A percentile compares a stretch with the other conserved stretches of the same genome.
Conservation (phyloP, 2,888 invertebrate genomes). For the Papilio gigon region DNA sequence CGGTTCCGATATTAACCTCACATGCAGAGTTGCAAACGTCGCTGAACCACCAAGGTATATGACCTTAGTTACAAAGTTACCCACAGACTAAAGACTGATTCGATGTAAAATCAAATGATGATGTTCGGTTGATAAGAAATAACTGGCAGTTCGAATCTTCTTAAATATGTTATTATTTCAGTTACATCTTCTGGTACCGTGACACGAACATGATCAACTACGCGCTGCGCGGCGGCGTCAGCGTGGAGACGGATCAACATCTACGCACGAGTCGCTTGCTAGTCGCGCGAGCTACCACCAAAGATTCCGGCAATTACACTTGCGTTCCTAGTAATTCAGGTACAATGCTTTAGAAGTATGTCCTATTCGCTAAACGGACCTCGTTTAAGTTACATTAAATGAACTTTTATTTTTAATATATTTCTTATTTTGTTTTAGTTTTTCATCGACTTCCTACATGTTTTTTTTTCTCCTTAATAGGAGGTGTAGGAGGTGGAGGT, state of each 20-base stretch:
- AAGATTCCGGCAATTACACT: constrained; percentile 95
- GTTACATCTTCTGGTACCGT: constrained; percentile 93
- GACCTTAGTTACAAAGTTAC: no score
- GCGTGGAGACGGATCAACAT: constrained; percentile 92
- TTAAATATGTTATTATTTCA: constrained; percentile 46
- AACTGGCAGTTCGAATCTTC: no score
- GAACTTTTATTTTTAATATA: no score
- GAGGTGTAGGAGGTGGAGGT: no score
- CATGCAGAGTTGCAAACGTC: constrained; percentile 92
- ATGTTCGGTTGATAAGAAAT: no score
- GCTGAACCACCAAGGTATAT: constrained; percentile 89
- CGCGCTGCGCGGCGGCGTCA: constrained; percentile 92
- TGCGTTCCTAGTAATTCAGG: constrained; percentile 93
- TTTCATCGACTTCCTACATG: no score
- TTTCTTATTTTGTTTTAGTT: no score
- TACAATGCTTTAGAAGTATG: constrained; percentile 55
- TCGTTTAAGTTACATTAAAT: no score
- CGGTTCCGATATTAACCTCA: constrained; percentile 95
- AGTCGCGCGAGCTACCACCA: constrained; percentile 91
- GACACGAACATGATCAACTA: constrained; percentile 92
- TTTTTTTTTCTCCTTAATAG: no score
- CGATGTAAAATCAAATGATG: no score
- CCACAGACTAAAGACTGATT: no score
- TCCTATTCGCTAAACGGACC: no score
- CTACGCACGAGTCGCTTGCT: constrained; percentile 92